Evolutionary conservation across 2,113 vertebrate species (phyloP).

Genomic region (Emydura subglobosa): DNA sequence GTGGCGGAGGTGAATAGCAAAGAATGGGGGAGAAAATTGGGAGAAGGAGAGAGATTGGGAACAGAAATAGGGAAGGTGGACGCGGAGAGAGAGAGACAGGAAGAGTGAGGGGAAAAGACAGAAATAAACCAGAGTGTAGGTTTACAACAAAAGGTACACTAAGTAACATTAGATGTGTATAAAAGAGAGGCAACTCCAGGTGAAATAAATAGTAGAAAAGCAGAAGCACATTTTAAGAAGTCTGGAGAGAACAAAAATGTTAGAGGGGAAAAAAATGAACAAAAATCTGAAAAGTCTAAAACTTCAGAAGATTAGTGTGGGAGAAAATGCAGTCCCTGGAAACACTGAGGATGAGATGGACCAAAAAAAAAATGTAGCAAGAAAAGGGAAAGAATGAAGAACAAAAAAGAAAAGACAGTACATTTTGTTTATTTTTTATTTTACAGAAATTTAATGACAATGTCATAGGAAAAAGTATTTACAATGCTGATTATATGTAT

Average conservation of each 20-base stretch:
- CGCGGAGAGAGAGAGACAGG: background rate
- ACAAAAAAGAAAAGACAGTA: background rate
- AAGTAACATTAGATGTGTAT: background rate
- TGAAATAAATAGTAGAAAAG: background rate
- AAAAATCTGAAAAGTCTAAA: background rate
- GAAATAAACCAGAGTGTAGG: background rate
- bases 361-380: background rate
- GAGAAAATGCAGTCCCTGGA: background rate
- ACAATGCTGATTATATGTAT: fast-evolving
- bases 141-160: background rate
- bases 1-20: background rate
- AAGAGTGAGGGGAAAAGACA: background rate
- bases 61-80: background rate
- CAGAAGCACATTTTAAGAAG: background rate
- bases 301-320: background rate
- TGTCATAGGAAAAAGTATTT: background rate
- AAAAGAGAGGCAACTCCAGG: background rate
- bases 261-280: background rate
- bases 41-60: background rate
- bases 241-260: background rate
- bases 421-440: background rate
- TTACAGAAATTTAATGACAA: background rate
- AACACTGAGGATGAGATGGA: background rate
- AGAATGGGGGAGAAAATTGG: background rate
- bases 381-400: background rate